Evolutionary conservation across 2,888 invertebrate species (phyloP).

Genomic region (Nomada flava): DNA sequence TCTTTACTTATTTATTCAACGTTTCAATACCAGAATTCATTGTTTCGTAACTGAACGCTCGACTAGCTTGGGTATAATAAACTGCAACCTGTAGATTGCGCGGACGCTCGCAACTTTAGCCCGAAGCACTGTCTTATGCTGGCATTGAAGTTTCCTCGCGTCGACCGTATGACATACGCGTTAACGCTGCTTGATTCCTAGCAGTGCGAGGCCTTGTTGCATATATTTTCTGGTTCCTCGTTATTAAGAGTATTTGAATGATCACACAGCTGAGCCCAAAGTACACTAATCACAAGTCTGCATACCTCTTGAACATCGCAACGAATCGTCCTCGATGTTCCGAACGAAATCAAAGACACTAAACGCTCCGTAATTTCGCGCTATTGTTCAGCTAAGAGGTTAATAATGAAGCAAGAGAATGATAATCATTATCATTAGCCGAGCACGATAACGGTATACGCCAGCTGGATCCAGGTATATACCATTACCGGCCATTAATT

Average conservation of each 20-base stretch:
- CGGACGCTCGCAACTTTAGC: background rate
- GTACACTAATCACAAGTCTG: background rate
- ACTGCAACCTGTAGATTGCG: no score
- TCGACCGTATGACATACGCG: background rate
- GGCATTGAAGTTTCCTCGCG: slow-evolving; percentile 24
- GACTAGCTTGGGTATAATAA: background rate
- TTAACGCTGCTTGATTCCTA: background rate
- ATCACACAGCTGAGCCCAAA: background rate
- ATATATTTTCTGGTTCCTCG: background rate
- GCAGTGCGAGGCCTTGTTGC: background rate
- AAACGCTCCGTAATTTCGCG: background rate
- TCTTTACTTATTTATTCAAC: background rate
- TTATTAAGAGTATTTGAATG: background rate
- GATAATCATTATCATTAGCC: slow-evolving; percentile 15
- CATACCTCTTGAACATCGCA: background rate
- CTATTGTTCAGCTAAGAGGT: slow-evolving; percentile 1
- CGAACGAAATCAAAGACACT: slow-evolving; percentile 5
- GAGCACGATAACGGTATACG: slow-evolving; percentile 45
- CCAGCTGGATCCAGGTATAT: slow-evolving; percentile 12
- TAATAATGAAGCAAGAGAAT: slow-evolving; percentile 9
- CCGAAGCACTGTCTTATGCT: background rate
- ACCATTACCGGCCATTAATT: slow-evolving; percentile 29
- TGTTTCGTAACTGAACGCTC: background rate
- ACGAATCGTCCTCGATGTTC: background rate
- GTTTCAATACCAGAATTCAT: background rate